Conservation (phyloP, 2,797 vertebrate genomes). For the Gila robusta region DNA sequence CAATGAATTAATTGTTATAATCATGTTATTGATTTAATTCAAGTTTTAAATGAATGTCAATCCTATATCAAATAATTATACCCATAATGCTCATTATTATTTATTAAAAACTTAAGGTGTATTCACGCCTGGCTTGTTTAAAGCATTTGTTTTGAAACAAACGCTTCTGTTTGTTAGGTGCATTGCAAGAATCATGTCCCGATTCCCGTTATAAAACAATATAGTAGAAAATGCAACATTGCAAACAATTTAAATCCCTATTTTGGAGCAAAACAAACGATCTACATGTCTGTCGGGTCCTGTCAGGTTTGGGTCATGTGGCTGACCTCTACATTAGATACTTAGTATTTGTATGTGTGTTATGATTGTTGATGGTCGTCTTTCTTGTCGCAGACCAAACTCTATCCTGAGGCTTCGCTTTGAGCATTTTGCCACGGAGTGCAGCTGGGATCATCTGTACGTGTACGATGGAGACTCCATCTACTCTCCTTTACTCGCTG, state of each 20-base stretch:
- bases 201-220: neutral
- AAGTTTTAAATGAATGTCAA: neutral
- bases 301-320: neutral
- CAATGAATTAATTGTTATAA: neutral
- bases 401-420: conserved; percentile 90
- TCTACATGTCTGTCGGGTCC: neutral
- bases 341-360: neutral
- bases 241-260: neutral
- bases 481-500: conserved; percentile 92
- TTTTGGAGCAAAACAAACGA: neutral
- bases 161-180: neutral
- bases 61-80: neutral
- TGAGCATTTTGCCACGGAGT: conserved; percentile 96
- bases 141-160: neutral
- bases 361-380: neutral
- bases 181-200: neutral
- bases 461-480: conserved; percentile 96
- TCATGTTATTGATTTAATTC: neutral
- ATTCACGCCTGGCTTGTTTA: neutral
- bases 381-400: conserved; percentile 81
- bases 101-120: neutral
- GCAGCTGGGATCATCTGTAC: conserved; percentile 98
- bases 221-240: neutral
- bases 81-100: neutral
- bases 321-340: neutral